phyloP scores from a whole-genome alignment of 2,797 vertebrate species.

The Dryobates pubescens region DNA sequence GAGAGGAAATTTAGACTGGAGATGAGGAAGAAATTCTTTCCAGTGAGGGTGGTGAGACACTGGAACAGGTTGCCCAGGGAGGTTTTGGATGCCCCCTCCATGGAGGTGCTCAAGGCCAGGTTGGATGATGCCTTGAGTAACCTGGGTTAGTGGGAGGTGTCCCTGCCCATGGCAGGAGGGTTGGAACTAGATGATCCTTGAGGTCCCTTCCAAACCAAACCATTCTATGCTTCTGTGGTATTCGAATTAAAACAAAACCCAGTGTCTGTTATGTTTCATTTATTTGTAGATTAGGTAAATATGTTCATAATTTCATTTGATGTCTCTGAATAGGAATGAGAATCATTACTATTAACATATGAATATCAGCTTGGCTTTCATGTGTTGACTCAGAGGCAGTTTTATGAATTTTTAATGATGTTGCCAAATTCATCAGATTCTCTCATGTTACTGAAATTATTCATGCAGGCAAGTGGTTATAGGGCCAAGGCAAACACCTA shows the following conservation, averaged over 20 bases:
- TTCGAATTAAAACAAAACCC: neutral
- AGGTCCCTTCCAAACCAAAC: too few relatives aligned
- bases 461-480: neutral
- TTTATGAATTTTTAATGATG: neutral
- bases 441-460: neutral
- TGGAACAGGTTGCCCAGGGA: too few relatives aligned
- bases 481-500: neutral
- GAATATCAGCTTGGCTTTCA: neutral
- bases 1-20: too few relatives aligned
- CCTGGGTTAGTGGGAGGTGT: too few relatives aligned
- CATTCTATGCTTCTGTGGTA: too few relatives aligned
- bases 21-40: too few relatives aligned
- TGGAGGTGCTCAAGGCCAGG: too few relatives aligned
- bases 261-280: neutral
- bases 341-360: neutral
- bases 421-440: neutral
- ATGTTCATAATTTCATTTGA: neutral
- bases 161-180: too few relatives aligned
- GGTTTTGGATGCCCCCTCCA: too few relatives aligned
- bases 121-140: too few relatives aligned
- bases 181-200: too few relatives aligned
- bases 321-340: neutral
- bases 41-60: too few relatives aligned
- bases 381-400: neutral
- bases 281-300: slow-evolving; percentile 8